Percentiles rank a stretch among this genome's conserved stretches.
Conservation (phyloP, 2,113 vertebrate genomes). For the Formicarius rufipectus region DNA sequence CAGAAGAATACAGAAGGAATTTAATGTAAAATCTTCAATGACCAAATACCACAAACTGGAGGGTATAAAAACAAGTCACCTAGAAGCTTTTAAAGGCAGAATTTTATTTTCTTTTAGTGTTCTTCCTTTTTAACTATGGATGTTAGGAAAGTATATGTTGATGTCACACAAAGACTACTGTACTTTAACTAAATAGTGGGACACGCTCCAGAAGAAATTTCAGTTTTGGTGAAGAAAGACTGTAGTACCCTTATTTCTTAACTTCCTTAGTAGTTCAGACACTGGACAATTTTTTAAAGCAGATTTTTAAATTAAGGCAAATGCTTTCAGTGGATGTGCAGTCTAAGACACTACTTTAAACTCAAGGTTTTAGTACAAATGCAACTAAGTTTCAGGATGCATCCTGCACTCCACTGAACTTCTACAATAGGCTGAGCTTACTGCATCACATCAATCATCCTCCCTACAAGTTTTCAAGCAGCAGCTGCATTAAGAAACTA, state of each 20-base stretch:
- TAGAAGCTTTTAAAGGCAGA: not conserved
- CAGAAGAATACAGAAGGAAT: not conserved
- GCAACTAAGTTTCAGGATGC: not conserved
- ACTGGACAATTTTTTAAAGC: not conserved
- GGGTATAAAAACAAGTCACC: not conserved
- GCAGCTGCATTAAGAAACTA: not conserved
- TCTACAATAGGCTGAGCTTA: not conserved
- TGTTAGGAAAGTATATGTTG: not conserved
- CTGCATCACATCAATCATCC: not conserved
- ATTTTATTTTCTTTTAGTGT: not conserved
- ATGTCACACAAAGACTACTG: not conserved
- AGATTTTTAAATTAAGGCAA: not conserved
- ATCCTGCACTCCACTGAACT: not conserved
- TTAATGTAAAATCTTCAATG: not conserved
- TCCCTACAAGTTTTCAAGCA: not conserved
- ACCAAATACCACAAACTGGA: not conserved
- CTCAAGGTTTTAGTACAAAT: not conserved
- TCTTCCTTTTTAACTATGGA: not conserved
- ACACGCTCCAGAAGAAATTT: not conserved
- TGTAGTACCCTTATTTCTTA: not conserved
- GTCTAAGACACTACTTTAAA: not conserved
- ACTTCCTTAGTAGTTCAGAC: not conserved
- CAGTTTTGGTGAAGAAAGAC: not conserved
- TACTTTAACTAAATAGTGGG: not conserved
- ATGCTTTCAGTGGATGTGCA: not conserved